Base-by-base conservation (phyloP, 2,888 invertebrate species). In the Drosophila villosipedis region DNA sequence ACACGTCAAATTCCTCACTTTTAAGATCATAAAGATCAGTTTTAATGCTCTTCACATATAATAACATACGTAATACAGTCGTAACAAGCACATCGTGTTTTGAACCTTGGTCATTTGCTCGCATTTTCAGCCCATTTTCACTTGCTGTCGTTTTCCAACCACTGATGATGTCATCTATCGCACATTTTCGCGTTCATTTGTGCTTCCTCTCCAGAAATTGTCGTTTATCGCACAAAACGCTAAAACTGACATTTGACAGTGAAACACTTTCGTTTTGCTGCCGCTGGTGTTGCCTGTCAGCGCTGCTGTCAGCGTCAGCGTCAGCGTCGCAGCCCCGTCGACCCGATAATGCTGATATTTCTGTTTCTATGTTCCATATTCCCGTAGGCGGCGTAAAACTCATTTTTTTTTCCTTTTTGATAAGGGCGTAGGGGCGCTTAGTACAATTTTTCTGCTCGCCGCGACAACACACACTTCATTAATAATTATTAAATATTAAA, bases 231-330 rank as follows among this genome's bases (percentile, higher is more conserved):
- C 79, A 63, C 30, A 81, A 63, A 63, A 59, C 41, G 16, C 62
- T 63, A 49, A 50, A 58, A 30, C 67, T 78, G 87, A 83, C 83
- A 83, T 86, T 83, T 86, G 84, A 83, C 87, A 83, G 84, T 76
- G 73, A 86, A 83, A 83, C 84, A 86, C 84, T 83, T 86, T 83
- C 81, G 63, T 78, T 85, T 74, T 47, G 69, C 16, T 57, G 73
- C 60, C 49, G 52, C 22, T 65, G 58, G 61, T 75, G 64, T 68
- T 61, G 58, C 41, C 61, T 80, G 78, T 80, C 71, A 60, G 35
- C 43, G 12, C 43, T 14, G 57, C 41, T 60, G 52, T 54, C 55
- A 19, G 57, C 76, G 71, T 33, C 59, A 33, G 9, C 61, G 31
- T 22, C 31, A 28, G 10, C 47, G 71, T 43, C 66, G 62, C 55